Conservation (phyloP, 2,888 invertebrate genomes). For the Andrena praecox region DNA sequence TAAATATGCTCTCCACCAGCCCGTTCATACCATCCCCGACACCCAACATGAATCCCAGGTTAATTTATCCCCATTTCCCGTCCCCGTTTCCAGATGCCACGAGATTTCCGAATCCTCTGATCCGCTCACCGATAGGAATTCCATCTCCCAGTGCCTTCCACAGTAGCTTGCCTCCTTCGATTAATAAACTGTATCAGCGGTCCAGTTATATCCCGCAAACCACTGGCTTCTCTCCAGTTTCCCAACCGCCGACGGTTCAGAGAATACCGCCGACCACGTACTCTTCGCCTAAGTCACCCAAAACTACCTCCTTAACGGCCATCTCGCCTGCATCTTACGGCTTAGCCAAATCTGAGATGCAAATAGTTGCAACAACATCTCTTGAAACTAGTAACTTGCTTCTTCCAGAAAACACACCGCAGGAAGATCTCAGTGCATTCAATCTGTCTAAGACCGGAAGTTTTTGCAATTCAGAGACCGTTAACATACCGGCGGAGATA, state of each 20-base stretch:
- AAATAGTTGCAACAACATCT: slow-evolving; percentile 52
- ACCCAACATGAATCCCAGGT: slow-evolving; percentile 82
- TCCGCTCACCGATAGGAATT: slow-evolving; percentile 80
- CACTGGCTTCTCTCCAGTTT: slow-evolving; percentile 70
- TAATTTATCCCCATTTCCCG: slow-evolving; percentile 81
- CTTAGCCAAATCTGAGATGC: slow-evolving; percentile 68
- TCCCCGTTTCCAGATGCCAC: slow-evolving; percentile 78
- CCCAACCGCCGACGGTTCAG: slow-evolving; percentile 80
- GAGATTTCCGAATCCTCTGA: slow-evolving; percentile 80
- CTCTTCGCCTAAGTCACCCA: slow-evolving; percentile 76
- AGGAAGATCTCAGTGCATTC: slow-evolving; percentile 73
- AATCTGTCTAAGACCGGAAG: slow-evolving; percentile 75
- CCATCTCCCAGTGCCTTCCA: slow-evolving; percentile 83
- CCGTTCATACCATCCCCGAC: slow-evolving; percentile 83
- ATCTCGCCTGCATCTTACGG: slow-evolving; percentile 69
- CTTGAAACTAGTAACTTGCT: slow-evolving; percentile 69
- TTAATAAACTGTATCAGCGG: slow-evolving; percentile 81
- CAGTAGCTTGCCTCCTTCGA: slow-evolving; percentile 82
- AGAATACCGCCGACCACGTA: slow-evolving; percentile 81
- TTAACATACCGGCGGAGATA: slow-evolving; percentile 25
- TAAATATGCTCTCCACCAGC: slow-evolving; percentile 83
- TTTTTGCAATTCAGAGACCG: slow-evolving; percentile 25
- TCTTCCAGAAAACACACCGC: slow-evolving; percentile 51
- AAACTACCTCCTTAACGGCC: slow-evolving; percentile 71
- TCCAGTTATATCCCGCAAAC: slow-evolving; percentile 80